Conservation (phyloP, 2,888 invertebrate genomes). For the Petrolisthes cinctipes region DNA sequence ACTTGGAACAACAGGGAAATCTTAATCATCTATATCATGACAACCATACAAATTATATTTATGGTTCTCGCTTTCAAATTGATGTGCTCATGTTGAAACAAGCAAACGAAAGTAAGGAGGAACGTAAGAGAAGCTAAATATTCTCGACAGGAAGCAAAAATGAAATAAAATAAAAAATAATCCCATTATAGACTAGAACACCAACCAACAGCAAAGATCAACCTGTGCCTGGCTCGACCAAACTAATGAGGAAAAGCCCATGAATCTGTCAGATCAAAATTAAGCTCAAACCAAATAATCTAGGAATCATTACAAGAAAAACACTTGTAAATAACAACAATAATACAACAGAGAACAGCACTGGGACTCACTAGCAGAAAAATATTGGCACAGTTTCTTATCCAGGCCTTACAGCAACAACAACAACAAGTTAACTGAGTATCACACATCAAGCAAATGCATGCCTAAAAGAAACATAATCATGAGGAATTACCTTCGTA, state of each 20-base stretch:
- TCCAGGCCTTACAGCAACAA: constrained; percentile 52
- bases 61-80: not conserved
- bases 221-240: constrained; percentile 39
- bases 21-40: not conserved
- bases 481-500: constrained; percentile 15
- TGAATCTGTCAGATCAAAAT: constrained; percentile 40
- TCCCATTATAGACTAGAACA: constrained; percentile 58
- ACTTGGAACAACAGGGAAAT: constrained; percentile 39
- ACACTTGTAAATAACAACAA: constrained; percentile 29
- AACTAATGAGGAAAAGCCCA: constrained; percentile 24
- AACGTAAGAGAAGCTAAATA: constrained; percentile 45
- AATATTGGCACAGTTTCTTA: constrained; percentile 56
- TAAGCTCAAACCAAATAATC: constrained; percentile 23
- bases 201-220: constrained; percentile 53
- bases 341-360: constrained; percentile 41
- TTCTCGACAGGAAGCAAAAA: constrained; percentile 41
- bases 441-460: constrained; percentile 47
- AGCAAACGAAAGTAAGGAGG: constrained; percentile 32
- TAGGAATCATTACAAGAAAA: constrained; percentile 20
- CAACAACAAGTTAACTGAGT: constrained; percentile 44
- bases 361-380: constrained; percentile 27
- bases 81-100: constrained; percentile 37
- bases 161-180: constrained; percentile 23
- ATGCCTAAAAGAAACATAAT: constrained; percentile 35
- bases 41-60: too few relatives aligned